Percentiles rank a stretch among this genome's conserved stretches.
phyloP scores from a whole-genome alignment of 2,797 vertebrate genomes.

The Corythornis leucogaster region DNA sequence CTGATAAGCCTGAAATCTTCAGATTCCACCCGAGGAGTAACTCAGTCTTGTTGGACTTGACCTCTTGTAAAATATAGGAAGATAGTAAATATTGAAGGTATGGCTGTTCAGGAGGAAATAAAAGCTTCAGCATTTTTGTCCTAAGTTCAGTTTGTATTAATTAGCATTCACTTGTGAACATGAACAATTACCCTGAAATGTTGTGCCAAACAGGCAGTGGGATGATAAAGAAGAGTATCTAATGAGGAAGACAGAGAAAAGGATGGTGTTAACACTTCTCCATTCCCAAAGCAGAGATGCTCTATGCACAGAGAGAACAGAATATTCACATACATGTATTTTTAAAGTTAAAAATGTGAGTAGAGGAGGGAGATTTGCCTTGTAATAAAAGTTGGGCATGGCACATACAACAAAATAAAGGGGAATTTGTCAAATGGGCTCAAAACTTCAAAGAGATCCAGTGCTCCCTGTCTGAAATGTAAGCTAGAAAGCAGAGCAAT shows the following conservation, averaged over 20 bases:
- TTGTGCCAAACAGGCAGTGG: neutral
- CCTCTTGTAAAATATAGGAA: neutral
- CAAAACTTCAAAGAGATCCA: neutral
- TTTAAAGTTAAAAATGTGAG: neutral
- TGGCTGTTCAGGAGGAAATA: neutral
- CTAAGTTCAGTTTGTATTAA: neutral
- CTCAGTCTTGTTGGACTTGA: neutral
- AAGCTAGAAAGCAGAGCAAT: neutral
- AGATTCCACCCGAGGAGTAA: neutral
- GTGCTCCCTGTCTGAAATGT: neutral
- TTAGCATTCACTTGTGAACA: neutral
- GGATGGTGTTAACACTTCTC: neutral
- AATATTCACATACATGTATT: neutral
- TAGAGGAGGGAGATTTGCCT: neutral
- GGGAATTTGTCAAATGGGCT: neutral
- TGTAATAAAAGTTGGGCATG: neutral
- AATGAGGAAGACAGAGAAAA: neutral
- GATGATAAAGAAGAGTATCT: neutral
- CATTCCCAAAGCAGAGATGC: neutral
- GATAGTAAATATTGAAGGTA: neutral
- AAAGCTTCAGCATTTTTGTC: neutral
- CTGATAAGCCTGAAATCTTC: neutral
- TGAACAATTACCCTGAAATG: neutral
- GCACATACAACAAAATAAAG: neutral
- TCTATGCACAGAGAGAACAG: neutral